phyloP scores from a whole-genome alignment of 1,140 invertebrate genomes.

The Ctenoplectra terminalis region DNA sequence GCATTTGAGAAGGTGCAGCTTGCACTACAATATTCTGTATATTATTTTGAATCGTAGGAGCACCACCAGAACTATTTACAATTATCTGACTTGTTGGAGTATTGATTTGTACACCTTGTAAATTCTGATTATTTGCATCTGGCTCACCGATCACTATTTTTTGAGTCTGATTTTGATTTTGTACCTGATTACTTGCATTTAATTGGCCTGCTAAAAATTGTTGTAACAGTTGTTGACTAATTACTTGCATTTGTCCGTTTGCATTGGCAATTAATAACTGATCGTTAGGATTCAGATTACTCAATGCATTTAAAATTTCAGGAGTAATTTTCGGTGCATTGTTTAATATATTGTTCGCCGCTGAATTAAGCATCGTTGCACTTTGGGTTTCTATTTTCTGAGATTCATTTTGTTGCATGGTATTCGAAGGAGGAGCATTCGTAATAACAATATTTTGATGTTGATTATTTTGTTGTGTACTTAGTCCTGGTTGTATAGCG shows the following conservation, averaged over 20 bases:
- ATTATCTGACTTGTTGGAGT: constrained; percentile 83
- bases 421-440: constrained; percentile 63
- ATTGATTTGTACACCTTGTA: constrained; percentile 81
- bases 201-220: constrained; percentile 80
- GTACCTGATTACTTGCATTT: constrained; percentile 68
- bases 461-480: constrained; percentile 66
- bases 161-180: constrained; percentile 77
- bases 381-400: constrained; percentile 67
- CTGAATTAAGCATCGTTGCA: constrained; percentile 74
- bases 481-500: constrained; percentile 58
- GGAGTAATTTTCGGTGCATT: constrained; percentile 80
- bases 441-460: constrained; percentile 78
- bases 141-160: constrained; percentile 81
- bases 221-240: constrained; percentile 80
- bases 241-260: constrained; percentile 82
- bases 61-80: constrained; percentile 81
- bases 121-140: constrained; percentile 76
- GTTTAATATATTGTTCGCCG: constrained; percentile 77
- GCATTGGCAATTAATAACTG: constrained; percentile 80
- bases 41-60: constrained; percentile 82
- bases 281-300: constrained; percentile 82
- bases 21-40: constrained; percentile 82
- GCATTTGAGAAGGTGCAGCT: constrained; percentile 80
- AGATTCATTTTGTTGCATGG: constrained; percentile 64
- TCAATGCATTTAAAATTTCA: constrained; percentile 80